phyloP scores from a whole-genome alignment of 2,797 vertebrate species.

The Enteromius fasciolatus region DNA sequence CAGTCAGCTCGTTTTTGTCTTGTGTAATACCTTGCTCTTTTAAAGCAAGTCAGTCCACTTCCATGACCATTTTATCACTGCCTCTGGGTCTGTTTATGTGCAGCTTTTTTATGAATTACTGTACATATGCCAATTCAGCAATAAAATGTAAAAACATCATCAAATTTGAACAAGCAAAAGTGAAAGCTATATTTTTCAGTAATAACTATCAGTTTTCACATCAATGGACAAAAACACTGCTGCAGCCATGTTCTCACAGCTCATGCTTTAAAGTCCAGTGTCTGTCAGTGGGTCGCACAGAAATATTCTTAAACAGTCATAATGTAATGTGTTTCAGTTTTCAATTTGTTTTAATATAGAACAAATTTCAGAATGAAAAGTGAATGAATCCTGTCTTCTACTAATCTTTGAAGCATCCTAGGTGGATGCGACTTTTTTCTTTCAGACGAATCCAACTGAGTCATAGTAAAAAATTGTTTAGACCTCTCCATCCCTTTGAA shows the following conservation, averaged over 20 bases:
- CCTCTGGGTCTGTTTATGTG: not conserved
- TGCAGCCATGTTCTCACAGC: not conserved
- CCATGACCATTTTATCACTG: not conserved
- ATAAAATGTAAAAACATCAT: not conserved
- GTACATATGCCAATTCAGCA: not conserved
- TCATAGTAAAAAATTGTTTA: too few species aligned
- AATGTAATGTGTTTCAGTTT: not conserved
- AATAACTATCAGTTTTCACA: not conserved
- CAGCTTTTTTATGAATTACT: constrained; percentile 3
- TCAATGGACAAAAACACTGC: not conserved
- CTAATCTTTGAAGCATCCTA: too few species aligned
- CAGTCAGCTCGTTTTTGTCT: not conserved
- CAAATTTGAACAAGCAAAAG: not conserved
- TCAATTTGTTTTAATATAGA: not conserved
- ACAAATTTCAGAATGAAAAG: not conserved
- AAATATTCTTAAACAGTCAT: not conserved
- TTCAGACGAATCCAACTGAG: too few species aligned
- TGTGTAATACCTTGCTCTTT: not conserved
- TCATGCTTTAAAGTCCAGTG: not conserved
- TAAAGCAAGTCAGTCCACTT: constrained; percentile 5
- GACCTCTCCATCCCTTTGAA: too few species aligned
- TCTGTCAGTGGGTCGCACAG: not conserved
- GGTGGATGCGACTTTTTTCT: too few species aligned
- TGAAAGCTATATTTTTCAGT: not conserved
- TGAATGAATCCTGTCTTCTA: not conserved